These are phyloP conservation scores for Ceraclea dissimilis DNA, from an alignment of 2,888 invertebrate species.

Conservation along the genomic window DNA sequence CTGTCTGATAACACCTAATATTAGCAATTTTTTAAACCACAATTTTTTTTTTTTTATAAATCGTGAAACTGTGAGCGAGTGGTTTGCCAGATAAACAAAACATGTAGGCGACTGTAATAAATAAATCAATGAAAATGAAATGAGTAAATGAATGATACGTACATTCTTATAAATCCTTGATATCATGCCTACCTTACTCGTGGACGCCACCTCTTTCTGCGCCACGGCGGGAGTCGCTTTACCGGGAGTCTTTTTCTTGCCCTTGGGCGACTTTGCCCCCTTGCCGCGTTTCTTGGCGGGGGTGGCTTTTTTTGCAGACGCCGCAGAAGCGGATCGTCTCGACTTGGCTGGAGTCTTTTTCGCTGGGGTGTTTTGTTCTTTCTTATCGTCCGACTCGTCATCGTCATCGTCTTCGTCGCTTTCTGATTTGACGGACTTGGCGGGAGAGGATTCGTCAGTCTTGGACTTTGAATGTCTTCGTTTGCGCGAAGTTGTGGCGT, in stretches of 20 bases:
- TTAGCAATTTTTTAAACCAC: too few relatives aligned
- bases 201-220: slow-evolving; percentile 29
- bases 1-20: too few relatives aligned
- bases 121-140: slow-evolving; percentile 24
- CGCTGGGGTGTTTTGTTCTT: slow-evolving; percentile 5
- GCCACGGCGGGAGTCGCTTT: slow-evolving; percentile 18
- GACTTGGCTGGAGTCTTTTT: slow-evolving; percentile 12
- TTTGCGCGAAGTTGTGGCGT: slow-evolving; percentile 31
- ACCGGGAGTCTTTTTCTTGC: slow-evolving; percentile 31
- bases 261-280: slow-evolving; percentile 30
- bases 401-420: slow-evolving; percentile 12
- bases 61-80: too few relatives aligned
- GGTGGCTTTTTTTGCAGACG: slow-evolving; percentile 35
- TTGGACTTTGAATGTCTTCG: slow-evolving; percentile 35
- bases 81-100: background rate
- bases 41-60: too few relatives aligned
- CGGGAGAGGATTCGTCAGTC: slow-evolving; percentile 21
- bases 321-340: background rate
- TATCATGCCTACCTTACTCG: slow-evolving; percentile 53
- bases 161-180: slow-evolving; percentile 53
- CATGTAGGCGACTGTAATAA: background rate
- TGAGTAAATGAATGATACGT: slow-evolving; percentile 44
- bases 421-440: slow-evolving; percentile 10
- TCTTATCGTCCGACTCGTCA: slow-evolving; percentile 6
- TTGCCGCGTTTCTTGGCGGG: slow-evolving; percentile 27